These are phyloP conservation scores for Scomber japonicus DNA, from an alignment of 2,113 vertebrate species.

Conservation along the genomic window DNA sequence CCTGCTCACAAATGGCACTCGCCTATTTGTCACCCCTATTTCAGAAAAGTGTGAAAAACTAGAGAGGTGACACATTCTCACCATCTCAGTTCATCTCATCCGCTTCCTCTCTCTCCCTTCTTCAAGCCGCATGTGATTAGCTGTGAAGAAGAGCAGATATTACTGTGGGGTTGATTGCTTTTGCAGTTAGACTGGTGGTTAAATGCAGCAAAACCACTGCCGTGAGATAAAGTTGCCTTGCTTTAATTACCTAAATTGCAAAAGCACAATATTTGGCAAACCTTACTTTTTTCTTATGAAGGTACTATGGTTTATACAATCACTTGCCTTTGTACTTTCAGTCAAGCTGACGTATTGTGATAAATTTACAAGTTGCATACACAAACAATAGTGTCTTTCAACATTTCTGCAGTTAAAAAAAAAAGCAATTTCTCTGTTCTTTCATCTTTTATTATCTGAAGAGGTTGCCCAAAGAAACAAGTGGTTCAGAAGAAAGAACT, in stretches of 20 bases:
- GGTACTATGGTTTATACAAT: background rate
- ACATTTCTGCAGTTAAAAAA: constrained; percentile 25
- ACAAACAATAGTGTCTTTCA: constrained; percentile 39
- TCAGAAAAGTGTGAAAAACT: constrained; percentile 76
- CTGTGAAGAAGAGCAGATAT: constrained; percentile 46
- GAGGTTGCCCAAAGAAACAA: constrained; percentile 48
- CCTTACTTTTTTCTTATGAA: constrained; percentile 1
- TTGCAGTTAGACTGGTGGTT: constrained; percentile 10
- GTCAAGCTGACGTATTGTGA: constrained; percentile 21
- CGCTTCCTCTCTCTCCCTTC: constrained; percentile 13
- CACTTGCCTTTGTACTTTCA: constrained; percentile 1
- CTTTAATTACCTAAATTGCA: constrained; percentile 14
- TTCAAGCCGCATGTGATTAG: constrained; percentile 21
- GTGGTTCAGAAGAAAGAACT: constrained; percentile 30
- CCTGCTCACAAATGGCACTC: constrained; percentile 74
- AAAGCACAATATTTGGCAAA: constrained; percentile 15
- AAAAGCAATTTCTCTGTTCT: constrained; percentile 19
- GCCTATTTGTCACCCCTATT: constrained; percentile 75
- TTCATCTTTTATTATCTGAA: constrained; percentile 48
- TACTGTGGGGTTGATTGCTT: constrained; percentile 47
- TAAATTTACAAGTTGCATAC: constrained; percentile 29
- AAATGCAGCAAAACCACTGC: constrained; percentile 8
- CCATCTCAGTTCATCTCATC: constrained; percentile 51
- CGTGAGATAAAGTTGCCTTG: background rate
- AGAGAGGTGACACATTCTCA: constrained; percentile 74